Conservation (phyloP, 2,888 invertebrate genomes). For the Andrena chrysosceles region DNA sequence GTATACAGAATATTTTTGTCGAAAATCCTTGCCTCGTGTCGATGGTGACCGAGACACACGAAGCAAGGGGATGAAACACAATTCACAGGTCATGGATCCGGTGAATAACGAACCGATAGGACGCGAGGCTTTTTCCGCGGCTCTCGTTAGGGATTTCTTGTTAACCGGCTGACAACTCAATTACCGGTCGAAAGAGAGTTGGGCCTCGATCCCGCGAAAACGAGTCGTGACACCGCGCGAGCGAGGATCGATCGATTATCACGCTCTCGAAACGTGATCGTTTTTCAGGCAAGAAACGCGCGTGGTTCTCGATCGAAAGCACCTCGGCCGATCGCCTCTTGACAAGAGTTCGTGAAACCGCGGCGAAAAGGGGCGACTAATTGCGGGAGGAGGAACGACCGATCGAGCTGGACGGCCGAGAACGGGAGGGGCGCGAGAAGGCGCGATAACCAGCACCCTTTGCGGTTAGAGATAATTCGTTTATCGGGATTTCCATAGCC, state of each 20-base stretch:
- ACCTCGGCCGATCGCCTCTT: not conserved
- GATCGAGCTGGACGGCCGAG: slow-evolving; percentile 1
- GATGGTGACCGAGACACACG: slow-evolving; percentile 6
- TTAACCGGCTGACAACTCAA: slow-evolving; percentile 70
- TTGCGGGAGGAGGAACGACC: not conserved
- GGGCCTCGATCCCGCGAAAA: slow-evolving; percentile 31
- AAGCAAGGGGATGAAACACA: not conserved
- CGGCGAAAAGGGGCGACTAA: slow-evolving; percentile 1
- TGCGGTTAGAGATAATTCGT: slow-evolving; percentile 43
- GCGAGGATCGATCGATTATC: slow-evolving; percentile 48
- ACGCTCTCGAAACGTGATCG: slow-evolving; percentile 51
- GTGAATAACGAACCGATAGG: not conserved
- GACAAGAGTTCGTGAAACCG: not conserved
- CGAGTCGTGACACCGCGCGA: slow-evolving; percentile 29
- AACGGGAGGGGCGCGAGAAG: slow-evolving; percentile 2
- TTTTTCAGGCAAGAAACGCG: slow-evolving; percentile 11
- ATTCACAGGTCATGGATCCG: slow-evolving; percentile 5
- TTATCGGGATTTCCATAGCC: slow-evolving; percentile 49
- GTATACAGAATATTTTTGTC: slow-evolving; percentile 2
- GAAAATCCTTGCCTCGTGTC: not conserved
- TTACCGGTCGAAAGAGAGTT: slow-evolving; percentile 53
- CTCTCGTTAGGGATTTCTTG: slow-evolving; percentile 61
- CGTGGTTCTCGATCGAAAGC: slow-evolving; percentile 1
- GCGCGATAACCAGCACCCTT: slow-evolving; percentile 24
- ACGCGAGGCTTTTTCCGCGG: slow-evolving; percentile 33